phyloP scores from a whole-genome alignment of 2,113 vertebrate species.

The Martes martes region DNA sequence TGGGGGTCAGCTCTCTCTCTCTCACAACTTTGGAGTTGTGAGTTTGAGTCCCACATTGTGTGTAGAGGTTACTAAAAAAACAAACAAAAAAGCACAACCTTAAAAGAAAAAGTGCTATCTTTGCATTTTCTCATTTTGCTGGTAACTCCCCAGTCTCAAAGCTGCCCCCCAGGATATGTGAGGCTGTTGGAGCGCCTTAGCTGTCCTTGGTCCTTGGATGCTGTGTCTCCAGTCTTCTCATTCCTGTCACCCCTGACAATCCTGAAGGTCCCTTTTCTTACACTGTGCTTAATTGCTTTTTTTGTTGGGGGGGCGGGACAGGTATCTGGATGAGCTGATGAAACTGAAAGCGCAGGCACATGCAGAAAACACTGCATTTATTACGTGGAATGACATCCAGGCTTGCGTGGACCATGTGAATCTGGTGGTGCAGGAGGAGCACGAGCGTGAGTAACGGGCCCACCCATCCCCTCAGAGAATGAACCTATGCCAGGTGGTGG shows the following conservation, averaged over 20 bases:
- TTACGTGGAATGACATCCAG: constrained; percentile 99
- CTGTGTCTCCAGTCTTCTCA: not conserved
- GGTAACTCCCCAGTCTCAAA: not conserved
- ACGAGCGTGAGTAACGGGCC: constrained; percentile 88
- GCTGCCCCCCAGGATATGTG: not conserved
- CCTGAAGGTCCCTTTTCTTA: not conserved
- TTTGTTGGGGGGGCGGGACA: constrained; percentile 68
- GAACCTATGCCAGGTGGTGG: too few relatives aligned
- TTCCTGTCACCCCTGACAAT: not conserved
- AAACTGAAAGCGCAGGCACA: constrained; percentile 87
- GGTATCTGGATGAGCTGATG: constrained; percentile 95
- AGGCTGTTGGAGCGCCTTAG: not conserved
- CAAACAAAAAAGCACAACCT: not conserved
- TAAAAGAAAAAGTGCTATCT: not conserved
- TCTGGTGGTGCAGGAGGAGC: constrained; percentile 91
- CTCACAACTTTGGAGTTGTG: not conserved
- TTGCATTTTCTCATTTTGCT: not conserved
- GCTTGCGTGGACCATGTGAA: constrained; percentile 95
- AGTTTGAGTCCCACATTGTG: not conserved
- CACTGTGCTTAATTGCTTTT: not conserved
- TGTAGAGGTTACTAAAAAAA: not conserved
- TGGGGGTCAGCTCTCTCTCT: not conserved
- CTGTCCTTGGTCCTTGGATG: not conserved
- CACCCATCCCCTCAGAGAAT: not conserved
- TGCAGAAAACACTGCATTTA: constrained; percentile 86